Evolutionary conservation across 2,113 vertebrate species (phyloP).

Genomic region (Chaenogobius annularis): DNA sequence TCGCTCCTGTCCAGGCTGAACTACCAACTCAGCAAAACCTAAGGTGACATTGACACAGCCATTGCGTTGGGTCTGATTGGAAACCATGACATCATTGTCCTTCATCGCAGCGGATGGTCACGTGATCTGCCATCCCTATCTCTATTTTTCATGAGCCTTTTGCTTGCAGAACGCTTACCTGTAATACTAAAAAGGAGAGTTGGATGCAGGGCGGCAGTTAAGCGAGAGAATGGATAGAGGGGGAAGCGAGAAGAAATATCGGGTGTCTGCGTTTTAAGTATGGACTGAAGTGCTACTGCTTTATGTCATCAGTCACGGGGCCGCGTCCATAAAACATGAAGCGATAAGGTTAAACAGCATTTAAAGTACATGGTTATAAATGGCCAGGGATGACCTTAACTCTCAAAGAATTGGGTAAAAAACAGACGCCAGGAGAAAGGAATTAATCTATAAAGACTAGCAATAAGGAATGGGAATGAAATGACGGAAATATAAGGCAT

Average conservation of each 20-base stretch:
- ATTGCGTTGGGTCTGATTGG: constrained; percentile 56
- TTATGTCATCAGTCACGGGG: constrained; percentile 55
- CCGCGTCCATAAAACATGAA: constrained; percentile 63
- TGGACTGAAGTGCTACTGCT: constrained; percentile 31
- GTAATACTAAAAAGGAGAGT: constrained; percentile 24
- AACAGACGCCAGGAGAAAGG: constrained; percentile 31
- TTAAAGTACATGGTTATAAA: constrained; percentile 77
- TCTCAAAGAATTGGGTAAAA: constrained; percentile 33
- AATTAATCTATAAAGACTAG: constrained; percentile 23
- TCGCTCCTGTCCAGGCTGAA: constrained; percentile 18
- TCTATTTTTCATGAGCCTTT: constrained; percentile 58
- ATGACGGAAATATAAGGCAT: constrained; percentile 31
- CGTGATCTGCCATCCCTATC: constrained; percentile 58
- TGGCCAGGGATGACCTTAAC: constrained; percentile 62
- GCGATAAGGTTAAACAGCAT: constrained; percentile 73
- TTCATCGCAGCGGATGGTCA: constrained; percentile 49
- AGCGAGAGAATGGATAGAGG: constrained; percentile 10
- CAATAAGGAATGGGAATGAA: constrained; percentile 37
- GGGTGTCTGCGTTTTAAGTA: constrained; percentile 36
- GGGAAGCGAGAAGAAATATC: constrained; percentile 15
- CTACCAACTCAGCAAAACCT: constrained; percentile 70
- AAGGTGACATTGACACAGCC: constrained; percentile 74
- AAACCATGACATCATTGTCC: constrained; percentile 67
- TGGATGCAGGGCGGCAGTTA: constrained; percentile 50
- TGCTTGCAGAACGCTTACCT: constrained; percentile 34